These are phyloP conservation scores for Hybos culiciformis DNA, from an alignment of 2,888 invertebrate genomes.

Conservation along the genomic window DNA sequence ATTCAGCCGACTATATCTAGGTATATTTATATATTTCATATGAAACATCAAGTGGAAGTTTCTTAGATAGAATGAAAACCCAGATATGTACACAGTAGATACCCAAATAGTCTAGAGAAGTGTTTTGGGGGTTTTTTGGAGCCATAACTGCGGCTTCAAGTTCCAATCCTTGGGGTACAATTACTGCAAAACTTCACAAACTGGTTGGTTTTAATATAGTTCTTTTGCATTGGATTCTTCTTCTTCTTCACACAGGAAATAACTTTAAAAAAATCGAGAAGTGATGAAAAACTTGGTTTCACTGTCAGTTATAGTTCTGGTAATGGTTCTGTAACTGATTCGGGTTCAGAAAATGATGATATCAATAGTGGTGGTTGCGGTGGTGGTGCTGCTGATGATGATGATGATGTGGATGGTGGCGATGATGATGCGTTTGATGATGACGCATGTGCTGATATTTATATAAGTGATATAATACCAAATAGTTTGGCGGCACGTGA, in stretches of 20 bases:
- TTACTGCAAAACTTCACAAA: too few species aligned
- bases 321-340: conserved; percentile 11
- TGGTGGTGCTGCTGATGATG: background rate
- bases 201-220: background rate
- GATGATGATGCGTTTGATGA: conserved; percentile 37
- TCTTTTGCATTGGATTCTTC: background rate
- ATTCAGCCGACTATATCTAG: too few species aligned
- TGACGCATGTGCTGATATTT: conserved; percentile 41
- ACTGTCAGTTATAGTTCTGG: conserved; percentile 51
- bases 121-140: too few species aligned
- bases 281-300: conserved; percentile 46
- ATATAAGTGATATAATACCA: conserved; percentile 46
- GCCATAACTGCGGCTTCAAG: too few species aligned
- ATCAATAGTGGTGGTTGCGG: background rate
- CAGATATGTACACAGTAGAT: too few species aligned
- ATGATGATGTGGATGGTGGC: conserved; percentile 28
- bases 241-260: conserved; percentile 38
- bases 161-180: too few species aligned
- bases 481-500: conserved; percentile 41
- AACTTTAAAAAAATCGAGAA: conserved; percentile 40
- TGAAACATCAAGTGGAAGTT: too few species aligned
- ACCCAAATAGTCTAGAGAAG: too few species aligned
- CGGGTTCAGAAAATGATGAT: conserved; percentile 9
- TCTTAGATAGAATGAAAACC: too few species aligned
- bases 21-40: too few species aligned